Evolutionary conservation across 2,113 vertebrate species (phyloP).

Genomic region (Cynoglossus semilaevis): DNA sequence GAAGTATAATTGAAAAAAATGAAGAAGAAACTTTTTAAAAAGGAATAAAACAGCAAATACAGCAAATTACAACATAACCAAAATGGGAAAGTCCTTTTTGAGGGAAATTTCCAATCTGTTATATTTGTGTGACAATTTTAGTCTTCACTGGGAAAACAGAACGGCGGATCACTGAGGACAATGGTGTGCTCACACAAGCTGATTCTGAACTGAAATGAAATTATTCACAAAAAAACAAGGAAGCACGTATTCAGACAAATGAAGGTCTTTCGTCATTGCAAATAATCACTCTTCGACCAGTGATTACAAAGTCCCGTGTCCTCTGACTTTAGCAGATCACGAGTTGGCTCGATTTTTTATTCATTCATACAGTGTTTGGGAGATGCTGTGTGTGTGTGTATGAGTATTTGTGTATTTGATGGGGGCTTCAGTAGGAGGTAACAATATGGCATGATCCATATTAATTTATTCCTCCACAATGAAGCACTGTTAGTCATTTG

Average conservation of each 20-base stretch:
- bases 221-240: not conserved
- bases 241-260: not conserved
- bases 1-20: not conserved
- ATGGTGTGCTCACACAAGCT: not conserved
- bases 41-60: not conserved
- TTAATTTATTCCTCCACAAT: slow-evolving; percentile 55
- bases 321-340: no score
- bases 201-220: not conserved
- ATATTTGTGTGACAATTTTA: not conserved
- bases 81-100: not conserved
- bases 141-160: not conserved
- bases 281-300: slow-evolving; percentile 30
- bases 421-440: slow-evolving; percentile 35
- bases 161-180: not conserved
- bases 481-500: slow-evolving; percentile 38
- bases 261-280: not conserved
- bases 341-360: slow-evolving; percentile 43
- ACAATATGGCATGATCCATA: slow-evolving; percentile 49
- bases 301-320: slow-evolving; percentile 16
- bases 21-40: not conserved
- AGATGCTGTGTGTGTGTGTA: not conserved
- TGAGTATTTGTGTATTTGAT: not conserved
- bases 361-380: slow-evolving; percentile 21
- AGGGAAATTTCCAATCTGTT: not conserved
- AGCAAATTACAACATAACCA: not conserved